phyloP scores from a whole-genome alignment of 2,888 invertebrate genomes.

The Drosophila affinis region DNA sequence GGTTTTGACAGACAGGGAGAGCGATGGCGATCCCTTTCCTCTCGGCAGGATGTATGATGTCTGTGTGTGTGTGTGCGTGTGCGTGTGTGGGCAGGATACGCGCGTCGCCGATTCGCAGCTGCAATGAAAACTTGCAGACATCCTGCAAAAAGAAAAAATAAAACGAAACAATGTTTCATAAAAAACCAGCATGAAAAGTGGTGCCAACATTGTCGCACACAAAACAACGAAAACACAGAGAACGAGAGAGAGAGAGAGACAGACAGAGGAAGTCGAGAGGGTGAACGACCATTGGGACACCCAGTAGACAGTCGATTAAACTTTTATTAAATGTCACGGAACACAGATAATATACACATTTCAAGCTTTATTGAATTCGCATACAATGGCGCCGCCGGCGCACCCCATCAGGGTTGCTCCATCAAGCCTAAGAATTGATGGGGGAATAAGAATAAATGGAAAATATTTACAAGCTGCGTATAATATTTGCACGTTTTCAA shows the following conservation, averaged over 20 bases:
- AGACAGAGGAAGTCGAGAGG: constrained; percentile 37
- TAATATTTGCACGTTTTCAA: background rate
- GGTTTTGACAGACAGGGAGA: constrained; percentile 14
- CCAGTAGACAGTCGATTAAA: constrained; percentile 43
- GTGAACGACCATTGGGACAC: constrained; percentile 40
- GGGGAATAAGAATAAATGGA: background rate
- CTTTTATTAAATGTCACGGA: constrained; percentile 36
- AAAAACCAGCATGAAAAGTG: constrained; percentile 40
- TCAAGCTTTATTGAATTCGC: constrained; percentile 5
- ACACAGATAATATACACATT: constrained; percentile 7
- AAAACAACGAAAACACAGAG: constrained; percentile 9
- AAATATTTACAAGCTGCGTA: background rate
- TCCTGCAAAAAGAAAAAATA: constrained; percentile 50
- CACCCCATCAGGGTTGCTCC: background rate
- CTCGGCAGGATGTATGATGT: constrained; percentile 27
- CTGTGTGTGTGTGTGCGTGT: background rate
- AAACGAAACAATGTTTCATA: constrained; percentile 36
- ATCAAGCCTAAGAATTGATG: background rate
- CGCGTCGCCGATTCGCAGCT: constrained; percentile 62
- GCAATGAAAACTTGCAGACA: constrained; percentile 62
- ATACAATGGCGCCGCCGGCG: background rate
- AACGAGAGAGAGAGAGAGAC: background rate
- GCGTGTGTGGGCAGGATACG: constrained; percentile 62
- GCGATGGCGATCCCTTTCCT: constrained; percentile 8
- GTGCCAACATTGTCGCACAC: constrained; percentile 53